phyloP scores from a whole-genome alignment of 2,888 invertebrate species.

The Danaus chrysippus region DNA sequence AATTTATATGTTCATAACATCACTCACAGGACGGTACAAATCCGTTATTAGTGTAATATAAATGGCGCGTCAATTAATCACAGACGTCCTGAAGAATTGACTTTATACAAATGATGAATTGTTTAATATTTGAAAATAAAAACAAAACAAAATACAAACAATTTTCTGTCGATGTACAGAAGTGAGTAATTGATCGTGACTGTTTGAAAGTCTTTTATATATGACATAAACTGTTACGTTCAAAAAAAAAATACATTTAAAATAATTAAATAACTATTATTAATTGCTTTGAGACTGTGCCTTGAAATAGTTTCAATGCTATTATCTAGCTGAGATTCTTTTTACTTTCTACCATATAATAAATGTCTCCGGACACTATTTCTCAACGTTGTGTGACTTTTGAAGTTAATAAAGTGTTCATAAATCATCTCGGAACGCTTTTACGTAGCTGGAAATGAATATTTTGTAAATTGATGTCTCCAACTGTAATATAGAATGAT shows the following conservation, averaged over 20 bases:
- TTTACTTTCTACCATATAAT: not conserved
- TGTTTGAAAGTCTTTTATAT: too few species aligned
- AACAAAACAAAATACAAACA: constrained; percentile 8
- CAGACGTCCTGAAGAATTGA: constrained; percentile 6
- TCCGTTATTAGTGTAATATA: not conserved
- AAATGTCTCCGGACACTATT: constrained; percentile 4
- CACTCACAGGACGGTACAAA: not conserved
- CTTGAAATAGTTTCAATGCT: too few species aligned
- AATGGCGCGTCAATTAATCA: constrained; percentile 1
- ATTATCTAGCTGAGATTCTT: not conserved
- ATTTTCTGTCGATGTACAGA: not conserved
- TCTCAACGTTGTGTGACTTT: not conserved
- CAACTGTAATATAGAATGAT: not conserved
- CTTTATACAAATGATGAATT: constrained; percentile 6
- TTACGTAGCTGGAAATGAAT: constrained; percentile 4
- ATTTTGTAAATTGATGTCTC: constrained; percentile 8
- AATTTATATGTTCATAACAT: not conserved
- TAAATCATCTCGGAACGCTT: not conserved
- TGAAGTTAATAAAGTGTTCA: constrained; percentile 7
- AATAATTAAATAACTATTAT: too few species aligned
- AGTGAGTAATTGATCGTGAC: not conserved
- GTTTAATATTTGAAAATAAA: constrained; percentile 7
- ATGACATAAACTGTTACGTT: too few species aligned
- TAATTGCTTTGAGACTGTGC: too few species aligned
- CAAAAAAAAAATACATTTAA: too few species aligned